Percentiles rank a stretch among this genome's conserved stretches.
Conservation (phyloP, 2,113 vertebrate species). For the Cheilinus undulatus region DNA sequence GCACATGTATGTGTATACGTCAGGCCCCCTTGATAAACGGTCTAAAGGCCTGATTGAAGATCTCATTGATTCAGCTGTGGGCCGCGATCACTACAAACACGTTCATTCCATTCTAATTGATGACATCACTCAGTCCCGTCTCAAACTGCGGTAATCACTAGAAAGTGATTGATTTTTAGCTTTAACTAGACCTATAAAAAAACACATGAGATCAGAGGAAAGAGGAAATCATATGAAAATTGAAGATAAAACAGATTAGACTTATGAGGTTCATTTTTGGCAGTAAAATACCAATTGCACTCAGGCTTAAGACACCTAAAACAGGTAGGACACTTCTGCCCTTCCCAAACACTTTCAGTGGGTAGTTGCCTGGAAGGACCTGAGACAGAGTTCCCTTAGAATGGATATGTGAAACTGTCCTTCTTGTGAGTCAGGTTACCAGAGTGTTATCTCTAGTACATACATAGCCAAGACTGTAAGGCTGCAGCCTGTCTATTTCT, state of each 20-base stretch:
- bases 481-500: no score
- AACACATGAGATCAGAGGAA: background rate
- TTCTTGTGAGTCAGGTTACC: no score
- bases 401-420: no score
- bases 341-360: no score
- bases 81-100: conserved; percentile 41
- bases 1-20: conserved; percentile 8
- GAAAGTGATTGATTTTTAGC: background rate
- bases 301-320: conserved; percentile 15
- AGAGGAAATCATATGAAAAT: background rate
- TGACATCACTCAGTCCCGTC: conserved; percentile 42
- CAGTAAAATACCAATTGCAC: background rate
- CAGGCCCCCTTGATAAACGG: conserved; percentile 51
- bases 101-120: conserved; percentile 62
- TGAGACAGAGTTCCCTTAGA: no score
- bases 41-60: conserved; percentile 55
- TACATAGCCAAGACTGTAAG: no score
- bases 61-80: conserved; percentile 61
- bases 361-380: no score
- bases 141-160: background rate
- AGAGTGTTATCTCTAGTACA: no score
- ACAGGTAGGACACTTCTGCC: no score
- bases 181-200: conserved; percentile 2
- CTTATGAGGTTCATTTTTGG: conserved; percentile 19
- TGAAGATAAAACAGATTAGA: background rate